A percentile compares a stretch with the other conserved stretches of the same genome.
Conservation (phyloP, 2,797 vertebrate species). For the Kryptolebias ocellatus region DNA sequence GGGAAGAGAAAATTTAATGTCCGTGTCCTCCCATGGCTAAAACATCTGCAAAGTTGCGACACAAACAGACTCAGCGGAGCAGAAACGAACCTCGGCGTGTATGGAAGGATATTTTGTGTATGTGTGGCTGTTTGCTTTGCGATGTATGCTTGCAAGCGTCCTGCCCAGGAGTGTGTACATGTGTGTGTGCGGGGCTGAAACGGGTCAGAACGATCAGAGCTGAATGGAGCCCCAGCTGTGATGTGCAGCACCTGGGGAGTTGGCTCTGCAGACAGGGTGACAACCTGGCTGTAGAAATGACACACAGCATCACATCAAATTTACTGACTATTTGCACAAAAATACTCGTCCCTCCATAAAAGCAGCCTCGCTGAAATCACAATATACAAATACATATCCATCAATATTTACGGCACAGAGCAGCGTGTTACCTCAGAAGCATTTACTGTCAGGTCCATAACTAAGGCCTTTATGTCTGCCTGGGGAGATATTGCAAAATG, state of each 20-base stretch:
- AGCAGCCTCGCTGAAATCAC: constrained; percentile 48
- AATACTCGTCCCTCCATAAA: constrained; percentile 47
- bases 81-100: constrained; percentile 56
- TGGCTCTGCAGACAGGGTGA: constrained; percentile 44
- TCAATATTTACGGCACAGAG: constrained; percentile 61
- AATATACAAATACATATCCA: constrained; percentile 49
- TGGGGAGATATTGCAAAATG: constrained; percentile 71
- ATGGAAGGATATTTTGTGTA: constrained; percentile 2
- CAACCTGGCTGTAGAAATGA: constrained; percentile 63
- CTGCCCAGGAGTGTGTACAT: neutral
- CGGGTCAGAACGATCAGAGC: constrained; percentile 50
- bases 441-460: constrained; percentile 75
- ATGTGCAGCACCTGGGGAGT: constrained; percentile 51
- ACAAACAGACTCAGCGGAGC: constrained; percentile 59
- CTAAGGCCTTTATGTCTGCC: constrained; percentile 76
- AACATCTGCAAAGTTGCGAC: constrained; percentile 71
- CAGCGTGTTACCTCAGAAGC: constrained; percentile 58
- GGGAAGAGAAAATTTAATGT: constrained; percentile 66
- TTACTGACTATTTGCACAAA: constrained; percentile 59
- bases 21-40: constrained; percentile 61
- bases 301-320: constrained; percentile 64
- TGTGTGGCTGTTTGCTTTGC: constrained; percentile 31
- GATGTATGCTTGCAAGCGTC: constrained; percentile 17
- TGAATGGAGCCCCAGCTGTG: constrained; percentile 65
- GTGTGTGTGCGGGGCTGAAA: constrained; percentile 20